A percentile compares a stretch with the other conserved stretches of the same genome.
These are phyloP conservation scores for Phrynocephalus versicolor DNA, from an alignment of 2,113 vertebrate genomes.

Conservation along the genomic window DNA sequence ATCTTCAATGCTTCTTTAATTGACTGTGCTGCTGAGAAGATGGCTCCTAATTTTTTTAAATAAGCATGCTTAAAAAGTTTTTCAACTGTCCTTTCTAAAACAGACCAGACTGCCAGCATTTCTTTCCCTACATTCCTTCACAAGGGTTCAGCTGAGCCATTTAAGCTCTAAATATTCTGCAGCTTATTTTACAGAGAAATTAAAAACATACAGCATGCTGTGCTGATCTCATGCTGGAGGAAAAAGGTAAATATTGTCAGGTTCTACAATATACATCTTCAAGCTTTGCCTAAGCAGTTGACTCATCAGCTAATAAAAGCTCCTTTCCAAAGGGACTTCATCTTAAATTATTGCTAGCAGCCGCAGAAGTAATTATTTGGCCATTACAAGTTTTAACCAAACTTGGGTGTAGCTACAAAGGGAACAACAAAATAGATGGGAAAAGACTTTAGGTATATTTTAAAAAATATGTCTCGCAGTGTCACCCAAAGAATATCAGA, in stretches of 20 bases:
- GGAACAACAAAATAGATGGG: background rate
- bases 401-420: background rate
- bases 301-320: background rate
- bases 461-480: background rate
- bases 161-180: background rate
- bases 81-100: conserved; percentile 13
- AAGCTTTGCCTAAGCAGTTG: background rate
- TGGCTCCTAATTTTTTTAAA: background rate
- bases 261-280: background rate
- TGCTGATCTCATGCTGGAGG: background rate
- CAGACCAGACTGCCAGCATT: background rate
- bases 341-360: background rate
- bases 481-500: background rate
- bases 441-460: background rate
- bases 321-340: background rate
- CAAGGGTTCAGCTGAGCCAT: background rate
- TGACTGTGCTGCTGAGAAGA: background rate
- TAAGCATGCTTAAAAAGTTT: background rate
- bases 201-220: background rate
- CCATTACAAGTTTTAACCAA: background rate
- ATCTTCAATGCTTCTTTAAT: background rate
- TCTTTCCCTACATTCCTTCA: background rate
- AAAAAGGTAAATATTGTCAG: background rate
- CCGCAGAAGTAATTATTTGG: background rate
- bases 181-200: conserved; percentile 1